phyloP scores from a whole-genome alignment of 1,140 invertebrate genomes.

The Drosophila serrata region DNA sequence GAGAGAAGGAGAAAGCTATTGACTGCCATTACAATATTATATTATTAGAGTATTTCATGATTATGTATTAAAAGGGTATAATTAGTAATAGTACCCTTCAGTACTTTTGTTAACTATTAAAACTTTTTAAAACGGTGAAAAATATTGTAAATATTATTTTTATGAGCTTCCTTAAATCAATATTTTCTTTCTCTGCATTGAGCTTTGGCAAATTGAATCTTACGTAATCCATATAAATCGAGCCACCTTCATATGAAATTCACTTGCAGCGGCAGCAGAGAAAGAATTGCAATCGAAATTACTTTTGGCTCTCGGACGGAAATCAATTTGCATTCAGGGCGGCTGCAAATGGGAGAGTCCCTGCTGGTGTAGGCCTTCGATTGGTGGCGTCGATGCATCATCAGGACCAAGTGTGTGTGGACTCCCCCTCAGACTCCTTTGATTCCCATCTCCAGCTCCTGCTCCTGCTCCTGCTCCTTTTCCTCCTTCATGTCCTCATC shows the following conservation, averaged over 20 bases:
- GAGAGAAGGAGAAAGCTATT: too few species aligned
- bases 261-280: constrained; percentile 53
- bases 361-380: neutral
- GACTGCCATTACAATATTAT: too few species aligned
- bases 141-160: neutral
- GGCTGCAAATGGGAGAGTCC: constrained; percentile 10
- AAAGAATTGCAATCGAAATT: constrained; percentile 60
- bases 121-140: neutral
- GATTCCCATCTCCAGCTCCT: neutral
- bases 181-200: constrained; percentile 2
- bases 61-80: too few species aligned
- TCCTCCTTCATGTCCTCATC: too few species aligned
- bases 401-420: constrained; percentile 38
- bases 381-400: constrained; percentile 33
- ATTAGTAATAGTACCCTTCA: too few species aligned
- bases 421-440: neutral
- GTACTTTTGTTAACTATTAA: too few species aligned
- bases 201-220: constrained; percentile 54
- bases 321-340: constrained; percentile 57
- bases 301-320: constrained; percentile 47
- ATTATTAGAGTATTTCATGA: too few species aligned
- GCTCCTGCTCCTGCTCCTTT: neutral
- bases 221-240: constrained; percentile 54
- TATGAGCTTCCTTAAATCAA: too few species aligned
- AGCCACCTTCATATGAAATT: constrained; percentile 59